Evolutionary conservation across 2,888 invertebrate species (phyloP).

Genomic region (Nomada fucata): DNA sequence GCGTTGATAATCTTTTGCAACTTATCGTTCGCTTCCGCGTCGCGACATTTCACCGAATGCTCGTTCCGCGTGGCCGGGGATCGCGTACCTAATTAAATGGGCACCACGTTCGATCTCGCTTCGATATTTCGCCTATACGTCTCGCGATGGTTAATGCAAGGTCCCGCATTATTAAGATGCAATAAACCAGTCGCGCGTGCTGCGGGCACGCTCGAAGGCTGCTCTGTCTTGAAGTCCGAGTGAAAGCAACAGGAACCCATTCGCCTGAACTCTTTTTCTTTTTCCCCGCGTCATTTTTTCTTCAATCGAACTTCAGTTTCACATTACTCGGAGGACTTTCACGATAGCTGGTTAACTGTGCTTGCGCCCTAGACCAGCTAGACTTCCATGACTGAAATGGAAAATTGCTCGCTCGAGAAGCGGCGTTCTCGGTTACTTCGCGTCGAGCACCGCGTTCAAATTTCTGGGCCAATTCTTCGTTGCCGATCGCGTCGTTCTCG

Average conservation of each 20-base stretch:
- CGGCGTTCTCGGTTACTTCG: not conserved
- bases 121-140: slow-evolving; percentile 46
- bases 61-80: not conserved
- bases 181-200: slow-evolving; percentile 57
- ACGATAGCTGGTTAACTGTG: slow-evolving; percentile 34
- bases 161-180: slow-evolving; percentile 57
- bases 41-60: slow-evolving; percentile 13
- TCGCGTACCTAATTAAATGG: slow-evolving; percentile 42
- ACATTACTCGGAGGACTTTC: slow-evolving; percentile 58
- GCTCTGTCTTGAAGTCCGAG: slow-evolving; percentile 48
- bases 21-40: not conserved
- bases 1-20: not conserved
- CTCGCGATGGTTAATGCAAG: slow-evolving; percentile 33
- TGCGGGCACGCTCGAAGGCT: slow-evolving; percentile 44
- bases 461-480: not conserved
- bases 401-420: slow-evolving; percentile 15
- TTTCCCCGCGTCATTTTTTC: slow-evolving; percentile 13
- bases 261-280: slow-evolving; percentile 46
- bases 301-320: slow-evolving; percentile 41
- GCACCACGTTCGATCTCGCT: slow-evolving; percentile 27
- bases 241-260: slow-evolving; percentile 63
- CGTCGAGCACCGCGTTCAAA: not conserved
- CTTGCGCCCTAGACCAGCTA: slow-evolving; percentile 20
- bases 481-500: not conserved
- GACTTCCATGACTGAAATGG: slow-evolving; percentile 27